Evolutionary conservation across 2,113 vertebrate genomes (phyloP).

Genomic region (Salvator merianae): DNA sequence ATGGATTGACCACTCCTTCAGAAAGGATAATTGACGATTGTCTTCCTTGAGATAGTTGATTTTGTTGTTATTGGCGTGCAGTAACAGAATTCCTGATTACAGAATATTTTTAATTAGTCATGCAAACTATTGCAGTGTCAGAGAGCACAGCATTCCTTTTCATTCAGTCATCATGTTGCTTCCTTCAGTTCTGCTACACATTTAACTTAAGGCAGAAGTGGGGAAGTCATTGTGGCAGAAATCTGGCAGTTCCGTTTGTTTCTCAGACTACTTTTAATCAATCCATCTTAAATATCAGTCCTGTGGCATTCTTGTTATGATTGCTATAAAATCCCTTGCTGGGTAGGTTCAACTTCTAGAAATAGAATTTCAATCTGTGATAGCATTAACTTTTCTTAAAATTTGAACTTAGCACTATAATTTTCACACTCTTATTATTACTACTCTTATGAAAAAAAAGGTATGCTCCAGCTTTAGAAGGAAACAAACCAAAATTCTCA

Average conservation of each 20-base stretch:
- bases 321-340: background rate
- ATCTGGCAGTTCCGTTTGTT: background rate
- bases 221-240: background rate
- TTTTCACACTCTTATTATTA: background rate
- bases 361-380: background rate
- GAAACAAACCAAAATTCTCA: background rate
- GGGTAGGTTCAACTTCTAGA: background rate
- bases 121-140: background rate
- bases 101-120: background rate
- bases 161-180: background rate
- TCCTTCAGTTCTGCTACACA: background rate
- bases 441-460: background rate
- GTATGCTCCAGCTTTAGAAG: constrained; percentile 24
- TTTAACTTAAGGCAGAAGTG: background rate
- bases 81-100: background rate
- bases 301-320: background rate
- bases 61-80: background rate
- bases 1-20: background rate
- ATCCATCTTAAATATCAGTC: background rate
- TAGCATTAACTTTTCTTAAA: background rate
- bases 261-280: background rate
- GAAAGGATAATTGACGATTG: background rate
- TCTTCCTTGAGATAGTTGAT: background rate
- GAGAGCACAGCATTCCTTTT: background rate
- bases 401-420: background rate